Conservation (phyloP, 92 coral and sea anemone species). For the Siderastrea radians region DNA sequence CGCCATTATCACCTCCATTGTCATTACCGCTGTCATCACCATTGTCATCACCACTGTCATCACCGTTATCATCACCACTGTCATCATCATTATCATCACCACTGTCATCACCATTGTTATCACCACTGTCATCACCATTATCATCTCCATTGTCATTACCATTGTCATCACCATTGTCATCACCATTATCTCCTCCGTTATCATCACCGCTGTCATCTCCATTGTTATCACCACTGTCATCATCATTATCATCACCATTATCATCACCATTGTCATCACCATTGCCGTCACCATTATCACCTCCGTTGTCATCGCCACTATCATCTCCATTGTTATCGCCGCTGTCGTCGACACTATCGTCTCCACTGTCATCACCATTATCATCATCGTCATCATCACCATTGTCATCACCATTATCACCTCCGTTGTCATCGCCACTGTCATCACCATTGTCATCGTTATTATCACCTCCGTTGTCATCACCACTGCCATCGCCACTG, state of each 20-base stretch:
- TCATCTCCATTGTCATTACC: too few species aligned
- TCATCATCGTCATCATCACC: neutral
- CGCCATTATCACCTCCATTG: neutral
- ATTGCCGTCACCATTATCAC: neutral
- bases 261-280: neutral
- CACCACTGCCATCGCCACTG: neutral
- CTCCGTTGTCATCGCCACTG: neutral
- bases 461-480: neutral
- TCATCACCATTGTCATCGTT: neutral
- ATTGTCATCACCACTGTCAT: neutral
- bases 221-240: too few species aligned
- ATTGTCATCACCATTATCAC: neutral
- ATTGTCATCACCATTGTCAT: neutral
- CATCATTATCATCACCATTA: too few species aligned
- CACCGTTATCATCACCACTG: neutral
- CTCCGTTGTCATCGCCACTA: neutral
- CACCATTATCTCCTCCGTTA: neutral
- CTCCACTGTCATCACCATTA: slow-evolving; percentile 14
- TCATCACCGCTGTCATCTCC: too few species aligned
- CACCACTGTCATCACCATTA: too few species aligned
- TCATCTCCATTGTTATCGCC: slow-evolving; percentile 1
- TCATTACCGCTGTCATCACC: neutral
- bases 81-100: neutral
- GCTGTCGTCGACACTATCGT: neutral
- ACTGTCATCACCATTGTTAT: too few species aligned